A percentile compares a stretch with the other conserved stretches of the same genome.
phyloP scores from a whole-genome alignment of 2,797 vertebrate genomes.

The Acrossocheilus wenchowensis region DNA sequence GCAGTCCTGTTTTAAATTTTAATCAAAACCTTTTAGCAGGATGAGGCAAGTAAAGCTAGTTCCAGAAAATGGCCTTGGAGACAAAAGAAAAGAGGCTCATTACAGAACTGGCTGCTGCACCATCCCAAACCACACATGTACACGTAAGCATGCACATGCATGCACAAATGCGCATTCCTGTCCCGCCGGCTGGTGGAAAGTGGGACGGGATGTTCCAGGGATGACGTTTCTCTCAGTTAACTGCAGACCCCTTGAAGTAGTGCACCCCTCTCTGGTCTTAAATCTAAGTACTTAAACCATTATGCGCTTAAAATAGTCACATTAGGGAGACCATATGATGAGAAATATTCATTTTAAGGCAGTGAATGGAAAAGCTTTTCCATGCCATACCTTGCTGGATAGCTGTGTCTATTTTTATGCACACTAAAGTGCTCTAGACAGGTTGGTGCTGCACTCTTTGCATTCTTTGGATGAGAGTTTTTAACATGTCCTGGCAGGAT shows the following conservation, averaged over 20 bases:
- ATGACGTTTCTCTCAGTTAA: background rate
- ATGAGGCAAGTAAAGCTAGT: slow-evolving; percentile 57
- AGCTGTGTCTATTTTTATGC: slow-evolving; percentile 13
- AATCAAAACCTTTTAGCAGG: slow-evolving; percentile 82
- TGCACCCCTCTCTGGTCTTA: background rate
- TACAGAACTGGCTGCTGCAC: slow-evolving; percentile 61
- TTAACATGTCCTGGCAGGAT: background rate
- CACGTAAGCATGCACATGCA: slow-evolving; percentile 29
- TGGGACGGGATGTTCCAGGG: slow-evolving; percentile 63
- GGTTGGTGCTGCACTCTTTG: background rate
- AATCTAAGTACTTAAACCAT: background rate
- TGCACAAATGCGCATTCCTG: slow-evolving; percentile 19
- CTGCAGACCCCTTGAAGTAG: background rate
- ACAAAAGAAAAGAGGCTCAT: slow-evolving; percentile 70
- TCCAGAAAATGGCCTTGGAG: slow-evolving; percentile 66
- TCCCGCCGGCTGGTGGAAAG: slow-evolving; percentile 57
- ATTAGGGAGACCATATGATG: slow-evolving; percentile 11
- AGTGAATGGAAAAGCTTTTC: slow-evolving; percentile 22
- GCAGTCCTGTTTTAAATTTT: slow-evolving; percentile 75
- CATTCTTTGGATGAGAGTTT: slow-evolving; percentile 1
- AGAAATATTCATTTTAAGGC: slow-evolving; percentile 17
- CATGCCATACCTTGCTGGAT: slow-evolving; percentile 8
- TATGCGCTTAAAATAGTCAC: slow-evolving; percentile 21
- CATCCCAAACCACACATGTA: slow-evolving; percentile 53
- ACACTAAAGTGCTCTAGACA: background rate